phyloP scores from a whole-genome alignment of 2,797 vertebrate genomes.

The Hippoglossus hippoglossus region DNA sequence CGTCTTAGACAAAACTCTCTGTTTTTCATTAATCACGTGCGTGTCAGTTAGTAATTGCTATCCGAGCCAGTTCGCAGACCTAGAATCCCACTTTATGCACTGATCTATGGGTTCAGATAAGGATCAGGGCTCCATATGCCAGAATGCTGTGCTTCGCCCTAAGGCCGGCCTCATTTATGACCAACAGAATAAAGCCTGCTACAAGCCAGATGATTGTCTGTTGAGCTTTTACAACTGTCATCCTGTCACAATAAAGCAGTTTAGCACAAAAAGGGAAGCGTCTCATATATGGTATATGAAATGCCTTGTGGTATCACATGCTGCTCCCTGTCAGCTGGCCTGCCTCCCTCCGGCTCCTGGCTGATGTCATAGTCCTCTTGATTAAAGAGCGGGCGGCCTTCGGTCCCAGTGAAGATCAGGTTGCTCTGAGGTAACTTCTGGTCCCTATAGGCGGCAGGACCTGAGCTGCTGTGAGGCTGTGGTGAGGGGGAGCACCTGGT shows the following conservation, averaged over 20 bases:
- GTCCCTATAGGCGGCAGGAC: slow-evolving; percentile 19
- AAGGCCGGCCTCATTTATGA: slow-evolving; percentile 39
- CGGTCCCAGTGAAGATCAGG: slow-evolving; percentile 60
- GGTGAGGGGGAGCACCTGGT: slow-evolving; percentile 65
- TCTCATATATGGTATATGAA: slow-evolving; percentile 2
- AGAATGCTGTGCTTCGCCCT: slow-evolving; percentile 16
- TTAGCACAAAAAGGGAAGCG: slow-evolving; percentile 10
- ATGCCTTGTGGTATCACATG: slow-evolving; percentile 45
- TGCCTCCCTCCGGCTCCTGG: slow-evolving; percentile 34
- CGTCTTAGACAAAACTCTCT: slow-evolving; percentile 39
- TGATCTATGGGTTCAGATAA: slow-evolving; percentile 54
- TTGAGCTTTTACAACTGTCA: slow-evolving; percentile 17
- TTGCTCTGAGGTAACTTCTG: slow-evolving; percentile 54
- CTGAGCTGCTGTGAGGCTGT: slow-evolving; percentile 37
- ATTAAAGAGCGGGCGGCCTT: slow-evolving; percentile 53
- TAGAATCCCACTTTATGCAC: slow-evolving; percentile 23
- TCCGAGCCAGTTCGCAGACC: slow-evolving; percentile 2
- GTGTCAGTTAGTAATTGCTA: slow-evolving; percentile 30
- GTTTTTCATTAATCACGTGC: slow-evolving; percentile 57
- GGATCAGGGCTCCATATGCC: slow-evolving; percentile 44
- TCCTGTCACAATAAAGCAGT: slow-evolving; percentile 21
- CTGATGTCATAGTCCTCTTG: slow-evolving; percentile 52
- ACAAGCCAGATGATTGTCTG: slow-evolving; percentile 34
- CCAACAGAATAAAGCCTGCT: slow-evolving; percentile 17
- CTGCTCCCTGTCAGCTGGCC: slow-evolving; percentile 51